Base-by-base conservation (phyloP, 64 coral and sea anemone species). In the Exaiptasia diaphana region DNA sequence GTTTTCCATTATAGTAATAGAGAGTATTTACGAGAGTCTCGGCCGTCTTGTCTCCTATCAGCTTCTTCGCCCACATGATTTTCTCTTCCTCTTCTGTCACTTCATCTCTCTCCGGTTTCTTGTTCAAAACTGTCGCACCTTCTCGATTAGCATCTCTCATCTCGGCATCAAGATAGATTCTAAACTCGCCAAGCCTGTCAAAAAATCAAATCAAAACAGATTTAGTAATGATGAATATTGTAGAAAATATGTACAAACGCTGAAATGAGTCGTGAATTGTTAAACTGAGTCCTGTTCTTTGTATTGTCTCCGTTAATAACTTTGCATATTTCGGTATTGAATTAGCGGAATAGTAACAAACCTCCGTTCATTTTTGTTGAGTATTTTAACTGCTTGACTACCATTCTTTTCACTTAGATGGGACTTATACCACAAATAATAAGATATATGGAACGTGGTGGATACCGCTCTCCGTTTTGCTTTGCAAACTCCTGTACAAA, bases 21-120 rank as follows among this genome's bases (percentile, higher is more conserved):
- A 86, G 31, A 64, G n/a, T 65, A 50, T 86, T 62, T 23, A 75
- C 26, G 26, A 86, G 45, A 22, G 83, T 67, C 71, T 62, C 76
- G 56, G 64, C 64, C 71, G 56, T 67, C 53, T 23, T 21, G 7
- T 11, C 26, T 28, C 64, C 74, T 67, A 86, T 70, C 45, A 87
- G 60, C 57, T 50, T 36, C 27, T 87, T 78, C 13, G 26, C 54
- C 85, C 64, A 87, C 49, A 87, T 77, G 33, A 70, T 54, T 30
- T 78, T 50, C 64, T 87, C 85, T 44, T 87, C 85, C 71, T 87
- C 74, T 17, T 87, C 62, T 12, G 48, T 78, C 15, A 78, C 62
- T 71, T 39, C 46, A 45, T 78, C 73, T 35, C 75, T 87, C 30
- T 79, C 62, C 41, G 20, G 18, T 36, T 29, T 71, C 74, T 78